Evolutionary conservation across 2,797 vertebrate species (phyloP), one percentile per base, ranked within the genome.

Genomic region (Parambassis ranga): DNA sequence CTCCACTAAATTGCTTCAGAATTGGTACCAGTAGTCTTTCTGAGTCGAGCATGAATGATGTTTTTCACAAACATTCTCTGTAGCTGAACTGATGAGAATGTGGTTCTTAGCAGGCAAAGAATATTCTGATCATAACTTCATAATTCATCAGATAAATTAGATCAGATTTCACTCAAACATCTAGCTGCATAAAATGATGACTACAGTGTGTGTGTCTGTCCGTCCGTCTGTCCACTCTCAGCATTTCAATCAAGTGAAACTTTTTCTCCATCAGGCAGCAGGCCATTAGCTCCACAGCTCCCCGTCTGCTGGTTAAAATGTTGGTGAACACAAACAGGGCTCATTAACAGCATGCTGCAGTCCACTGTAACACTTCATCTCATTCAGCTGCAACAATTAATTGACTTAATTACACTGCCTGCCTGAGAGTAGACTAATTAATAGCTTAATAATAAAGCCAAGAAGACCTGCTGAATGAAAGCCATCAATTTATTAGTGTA

Each of bases 381-480:
- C 66, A 48, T 62, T 52, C 27, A 39, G 16, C 31, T 38, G 11
- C 4, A 33, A 46, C 10, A 33, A 63, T 55, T 31, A 66, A 66
- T 59, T 24, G 31, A 38, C 18, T 64, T 39, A 72, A 65, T 61
- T 71, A 20, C 20, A 35, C 27, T 23, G 2, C 39, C 37, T 37
- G 14, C 46, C 37, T 13, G 42, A 28, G 14, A 44, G 49, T 30
- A 15, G 15, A 14, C 26, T 42, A 71, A 65, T 75, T 20, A 69
- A 58, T 68, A 19, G 43, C 7, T 33, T 66, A 36, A 64, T 70
- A 53, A 48, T 43, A 49, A 58, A 51, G 19, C 50, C 16, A 7
- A 10, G 23, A 26, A 61, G 39, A 26, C 32, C 5, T 16, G 31
- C 18, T 48, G 5, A 30, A 35, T 44, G n/a, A 24, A 46, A 27